Conservation (phyloP, 2,113 vertebrate species). For the Falcunculus frontatus region DNA sequence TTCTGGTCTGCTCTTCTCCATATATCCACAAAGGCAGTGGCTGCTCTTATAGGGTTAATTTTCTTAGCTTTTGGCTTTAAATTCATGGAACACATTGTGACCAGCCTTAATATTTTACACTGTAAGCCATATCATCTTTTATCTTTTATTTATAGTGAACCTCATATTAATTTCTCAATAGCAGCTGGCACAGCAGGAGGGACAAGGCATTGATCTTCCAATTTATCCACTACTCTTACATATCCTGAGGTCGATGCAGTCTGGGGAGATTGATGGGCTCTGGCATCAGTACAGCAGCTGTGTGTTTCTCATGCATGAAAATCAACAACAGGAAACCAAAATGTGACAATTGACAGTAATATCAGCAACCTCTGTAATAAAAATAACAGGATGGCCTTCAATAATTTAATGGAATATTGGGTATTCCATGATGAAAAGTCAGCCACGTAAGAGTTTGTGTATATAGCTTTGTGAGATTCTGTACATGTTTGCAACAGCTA, state of each 20-base stretch:
- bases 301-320: slow-evolving; percentile 72
- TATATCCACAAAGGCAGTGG: background rate
- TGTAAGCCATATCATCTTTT: slow-evolving; percentile 77
- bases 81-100: slow-evolving; percentile 66
- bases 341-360: slow-evolving; percentile 70
- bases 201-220: slow-evolving; percentile 80
- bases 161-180: slow-evolving; percentile 85
- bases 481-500: background rate
- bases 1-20: background rate
- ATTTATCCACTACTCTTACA: slow-evolving; percentile 73
- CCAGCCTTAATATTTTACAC: slow-evolving; percentile 80
- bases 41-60: slow-evolving; percentile 61
- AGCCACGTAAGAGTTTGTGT: background rate
- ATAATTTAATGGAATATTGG: slow-evolving; percentile 67
- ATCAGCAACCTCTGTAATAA: slow-evolving; percentile 67
- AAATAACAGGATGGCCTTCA: slow-evolving; percentile 68
- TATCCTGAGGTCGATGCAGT: slow-evolving; percentile 69
- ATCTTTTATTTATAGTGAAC: slow-evolving; percentile 84
- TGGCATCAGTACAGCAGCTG: slow-evolving; percentile 36
- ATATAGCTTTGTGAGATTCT: background rate
- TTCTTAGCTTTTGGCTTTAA: slow-evolving; percentile 63
- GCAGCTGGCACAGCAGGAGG: slow-evolving; percentile 71
- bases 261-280: slow-evolving; percentile 67
- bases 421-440: slow-evolving; percentile 65
- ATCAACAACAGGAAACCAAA: slow-evolving; percentile 73